These are phyloP conservation scores for Gasteruption jaculator DNA, from an alignment of 2,888 invertebrate species.

Conservation along the genomic window DNA sequence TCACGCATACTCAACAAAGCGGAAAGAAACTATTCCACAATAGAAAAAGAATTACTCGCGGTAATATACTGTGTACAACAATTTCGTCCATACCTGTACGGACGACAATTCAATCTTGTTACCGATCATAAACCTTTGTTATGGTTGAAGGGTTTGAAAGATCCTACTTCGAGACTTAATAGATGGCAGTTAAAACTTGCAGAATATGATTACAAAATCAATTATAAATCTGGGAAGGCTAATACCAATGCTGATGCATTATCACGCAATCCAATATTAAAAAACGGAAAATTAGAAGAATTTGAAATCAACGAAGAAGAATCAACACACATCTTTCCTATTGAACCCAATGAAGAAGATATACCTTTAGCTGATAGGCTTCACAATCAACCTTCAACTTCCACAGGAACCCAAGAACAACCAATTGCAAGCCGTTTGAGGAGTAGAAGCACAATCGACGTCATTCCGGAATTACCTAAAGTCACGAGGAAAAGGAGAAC, in stretches of 20 bases:
- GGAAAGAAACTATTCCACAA: conserved; percentile 31
- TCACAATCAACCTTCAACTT: too few species aligned
- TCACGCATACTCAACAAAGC: conserved; percentile 28
- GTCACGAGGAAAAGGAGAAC: too few species aligned
- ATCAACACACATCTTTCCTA: not conserved
- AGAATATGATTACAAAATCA: conserved; percentile 18
- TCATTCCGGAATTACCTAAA: too few species aligned
- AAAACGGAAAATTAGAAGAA: not conserved
- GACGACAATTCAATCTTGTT: conserved; percentile 26
- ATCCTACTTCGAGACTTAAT: conserved; percentile 12
- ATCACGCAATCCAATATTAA: conserved; percentile 16
- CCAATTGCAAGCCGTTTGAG: too few species aligned
- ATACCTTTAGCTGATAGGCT: too few species aligned
- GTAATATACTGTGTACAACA: conserved; percentile 24
- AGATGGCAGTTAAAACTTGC: conserved; percentile 14
- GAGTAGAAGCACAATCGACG: too few species aligned
- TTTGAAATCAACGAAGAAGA: too few species aligned
- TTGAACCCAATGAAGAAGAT: too few species aligned
- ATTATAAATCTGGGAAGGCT: conserved; percentile 13
- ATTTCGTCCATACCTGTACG: conserved; percentile 30
- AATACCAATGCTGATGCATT: conserved; percentile 14
- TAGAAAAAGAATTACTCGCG: conserved; percentile 31
- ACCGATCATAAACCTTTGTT: conserved; percentile 34
- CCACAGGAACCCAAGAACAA: too few species aligned
- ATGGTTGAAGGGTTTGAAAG: conserved; percentile 17